Conservation (phyloP, 1,140 invertebrate genomes). For the Gryllus bimaculatus region DNA sequence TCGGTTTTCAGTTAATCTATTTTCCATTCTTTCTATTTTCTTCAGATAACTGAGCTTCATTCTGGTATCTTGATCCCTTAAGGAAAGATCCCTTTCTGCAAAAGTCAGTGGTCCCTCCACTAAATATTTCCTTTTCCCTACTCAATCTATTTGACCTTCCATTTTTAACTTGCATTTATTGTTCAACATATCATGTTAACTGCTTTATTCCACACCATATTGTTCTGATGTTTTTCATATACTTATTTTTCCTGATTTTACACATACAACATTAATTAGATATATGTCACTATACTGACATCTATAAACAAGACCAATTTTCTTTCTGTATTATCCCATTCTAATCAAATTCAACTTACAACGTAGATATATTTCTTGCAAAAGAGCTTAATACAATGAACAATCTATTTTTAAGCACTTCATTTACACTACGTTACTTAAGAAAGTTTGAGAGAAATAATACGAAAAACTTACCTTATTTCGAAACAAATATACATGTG, state of each 20-base stretch:
- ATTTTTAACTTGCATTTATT: neutral
- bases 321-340: neutral
- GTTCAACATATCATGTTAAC: neutral
- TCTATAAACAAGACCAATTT: neutral
- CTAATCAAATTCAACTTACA: neutral
- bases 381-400: neutral
- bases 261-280: neutral
- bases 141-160: neutral
- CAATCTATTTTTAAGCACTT: neutral
- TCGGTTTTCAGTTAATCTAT: neutral
- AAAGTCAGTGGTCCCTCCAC: neutral
- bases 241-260: neutral
- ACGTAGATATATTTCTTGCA: neutral
- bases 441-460: neutral
- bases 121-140: neutral
- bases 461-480: neutral
- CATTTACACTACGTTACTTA: neutral
- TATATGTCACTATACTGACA: neutral
- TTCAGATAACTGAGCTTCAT: constrained; percentile 1
- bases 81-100: neutral
- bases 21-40: neutral
- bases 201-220: neutral
- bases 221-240: neutral
- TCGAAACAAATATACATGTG: neutral
- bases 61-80: neutral